phyloP scores from a whole-genome alignment of 2,797 vertebrate species.

The Typhlichthys subterraneus region DNA sequence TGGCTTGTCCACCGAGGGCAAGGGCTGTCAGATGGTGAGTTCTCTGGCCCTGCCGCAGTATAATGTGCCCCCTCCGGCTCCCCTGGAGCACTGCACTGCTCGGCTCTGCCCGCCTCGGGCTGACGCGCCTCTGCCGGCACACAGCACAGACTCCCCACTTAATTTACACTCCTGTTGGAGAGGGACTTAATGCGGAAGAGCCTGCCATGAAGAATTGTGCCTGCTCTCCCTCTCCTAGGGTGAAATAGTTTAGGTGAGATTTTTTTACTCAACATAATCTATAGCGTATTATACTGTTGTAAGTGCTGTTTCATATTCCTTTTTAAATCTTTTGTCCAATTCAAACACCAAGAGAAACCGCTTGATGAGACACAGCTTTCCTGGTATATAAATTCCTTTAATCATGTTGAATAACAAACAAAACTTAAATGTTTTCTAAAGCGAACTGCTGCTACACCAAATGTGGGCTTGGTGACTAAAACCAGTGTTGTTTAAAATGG shows the following conservation, averaged over 20 bases:
- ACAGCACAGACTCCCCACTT: conserved; percentile 71
- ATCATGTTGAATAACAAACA: conserved; percentile 63
- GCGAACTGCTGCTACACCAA: conserved; percentile 69
- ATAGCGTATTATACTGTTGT: conserved; percentile 13
- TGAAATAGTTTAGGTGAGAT: conserved; percentile 30
- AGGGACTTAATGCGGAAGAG: conserved; percentile 71
- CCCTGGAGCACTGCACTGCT: conserved; percentile 65
- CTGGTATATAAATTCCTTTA: conserved; percentile 37
- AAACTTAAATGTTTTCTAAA: conserved; percentile 52
- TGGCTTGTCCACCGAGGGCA: conserved; percentile 71
- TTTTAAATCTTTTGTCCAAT: conserved; percentile 16
- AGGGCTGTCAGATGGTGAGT: conserved; percentile 68
- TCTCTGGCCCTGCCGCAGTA: conserved; percentile 66
- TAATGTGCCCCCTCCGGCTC: conserved; percentile 71
- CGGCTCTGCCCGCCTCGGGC: conserved; percentile 63
- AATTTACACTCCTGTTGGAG: conserved; percentile 77
- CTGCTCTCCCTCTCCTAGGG: conserved; percentile 51
- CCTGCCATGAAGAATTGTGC: conserved; percentile 63
- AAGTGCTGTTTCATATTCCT: conserved; percentile 23
- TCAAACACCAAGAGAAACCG: no score
- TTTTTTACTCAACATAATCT: conserved; percentile 32
- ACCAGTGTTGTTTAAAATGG: conserved; percentile 81
- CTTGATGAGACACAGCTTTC: conserved; percentile 15
- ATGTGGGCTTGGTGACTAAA: conserved; percentile 74
- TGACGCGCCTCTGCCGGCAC: conserved; percentile 70